Percentiles rank a stretch among this genome's conserved stretches.
These are phyloP conservation scores for Drosophila tsacasi DNA, from an alignment of 1,140 invertebrate species.

Conservation along the genomic window DNA sequence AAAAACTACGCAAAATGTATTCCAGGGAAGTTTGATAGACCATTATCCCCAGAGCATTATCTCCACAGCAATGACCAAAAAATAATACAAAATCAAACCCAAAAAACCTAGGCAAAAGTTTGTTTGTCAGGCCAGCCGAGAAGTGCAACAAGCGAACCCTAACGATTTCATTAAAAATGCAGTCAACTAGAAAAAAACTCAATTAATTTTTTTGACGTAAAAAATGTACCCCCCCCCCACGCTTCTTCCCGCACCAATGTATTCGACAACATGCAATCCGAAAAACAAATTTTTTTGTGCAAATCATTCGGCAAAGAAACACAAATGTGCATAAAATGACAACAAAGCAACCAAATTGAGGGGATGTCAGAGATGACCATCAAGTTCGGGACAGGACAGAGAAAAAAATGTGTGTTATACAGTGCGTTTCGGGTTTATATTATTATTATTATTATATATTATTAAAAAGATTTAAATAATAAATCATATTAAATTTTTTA, in stretches of 20 bases:
- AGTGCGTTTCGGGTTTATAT: slow-evolving; percentile 5
- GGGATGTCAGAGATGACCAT: slow-evolving; percentile 60
- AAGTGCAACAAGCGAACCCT: slow-evolving; percentile 67
- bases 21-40: no score
- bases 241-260: slow-evolving; percentile 23
- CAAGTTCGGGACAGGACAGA: slow-evolving; percentile 16
- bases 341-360: slow-evolving; percentile 80
- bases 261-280: slow-evolving; percentile 51
- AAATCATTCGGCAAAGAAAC: slow-evolving; percentile 82
- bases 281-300: slow-evolving; percentile 76
- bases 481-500: no score
- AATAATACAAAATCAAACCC: slow-evolving; percentile 6
- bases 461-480: no score
- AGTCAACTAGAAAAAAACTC: slow-evolving; percentile 84
- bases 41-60: slow-evolving; percentile 65
- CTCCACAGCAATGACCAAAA: slow-evolving; percentile 70
- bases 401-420: slow-evolving; percentile 19
- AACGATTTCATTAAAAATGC: slow-evolving; percentile 84
- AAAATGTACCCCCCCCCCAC: slow-evolving; percentile 25
- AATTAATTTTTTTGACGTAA: slow-evolving; percentile 74
- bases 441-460: no score
- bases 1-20: slow-evolving; percentile 14
- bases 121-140: slow-evolving; percentile 21
- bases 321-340: slow-evolving; percentile 82
- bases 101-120: slow-evolving; percentile 27